Base-by-base conservation (phyloP, 2,888 invertebrate genomes). In the Sycophila texana region DNA sequence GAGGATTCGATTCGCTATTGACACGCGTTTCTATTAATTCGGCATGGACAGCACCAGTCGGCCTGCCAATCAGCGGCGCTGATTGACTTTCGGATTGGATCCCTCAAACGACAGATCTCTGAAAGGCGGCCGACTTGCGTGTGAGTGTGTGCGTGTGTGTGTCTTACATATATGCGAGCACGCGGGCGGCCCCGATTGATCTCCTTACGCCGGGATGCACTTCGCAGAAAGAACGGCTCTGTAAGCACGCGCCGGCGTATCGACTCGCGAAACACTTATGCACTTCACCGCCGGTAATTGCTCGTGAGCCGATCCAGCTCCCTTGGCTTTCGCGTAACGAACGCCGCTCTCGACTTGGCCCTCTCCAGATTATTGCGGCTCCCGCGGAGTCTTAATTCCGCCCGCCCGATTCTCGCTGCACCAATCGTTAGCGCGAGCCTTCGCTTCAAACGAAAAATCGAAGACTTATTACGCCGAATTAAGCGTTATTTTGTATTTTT, bases 261-360 rank as follows among this genome's bases (percentile, higher is more conserved):
- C 22, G 73, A 65, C 39, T 51, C 73, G 73, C 16, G 10, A 58
- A 74, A 30, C 74, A 76, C 66, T 65, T 51, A 13, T 20, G 73
- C 60, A 77, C 68, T 77, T 63, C n/a, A 20, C 26, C 70, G 61
- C 51, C 80, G 80, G 65, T 80, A 80, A 80, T 80, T 80, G 77
- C 80, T 77, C 77, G 55, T 26, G 22, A n/a, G 18, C n/a, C 49
- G 51, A 61, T 76, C 47, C 60, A 22, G 16, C 3, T 5, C 51
- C 53, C 60, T 14, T 22, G 12, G 39, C 18, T 7, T 22, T 16
- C 4, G 16, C 55, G 5, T 68, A 7, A 14, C 73, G 60, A 67
- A 73, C 81, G 83, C 74, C 82, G 82, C 80, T 81, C 81, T 83
- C 84, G 80, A 85, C 39, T 7, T 83, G 84, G 75, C 81, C 83